Evolutionary conservation across 2,113 vertebrate genomes (phyloP).

Genomic region (Callopanchax toddi): DNA sequence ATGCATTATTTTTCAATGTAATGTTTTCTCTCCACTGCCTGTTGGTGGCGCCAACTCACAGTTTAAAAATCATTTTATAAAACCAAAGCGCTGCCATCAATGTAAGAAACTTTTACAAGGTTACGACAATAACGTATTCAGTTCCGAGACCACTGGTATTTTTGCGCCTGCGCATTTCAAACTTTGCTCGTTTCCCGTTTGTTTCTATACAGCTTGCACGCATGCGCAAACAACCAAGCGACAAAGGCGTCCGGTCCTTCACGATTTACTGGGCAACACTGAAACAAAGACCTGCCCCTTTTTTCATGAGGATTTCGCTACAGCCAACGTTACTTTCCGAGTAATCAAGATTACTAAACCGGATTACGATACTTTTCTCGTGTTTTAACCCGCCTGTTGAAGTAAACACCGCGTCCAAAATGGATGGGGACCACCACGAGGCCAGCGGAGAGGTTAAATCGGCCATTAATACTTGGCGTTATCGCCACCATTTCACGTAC

Average conservation of each 20-base stretch:
- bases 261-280: constrained; percentile 20
- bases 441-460: constrained; percentile 60
- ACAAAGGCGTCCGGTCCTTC: neutral
- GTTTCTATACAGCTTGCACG: neutral
- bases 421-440: constrained; percentile 61
- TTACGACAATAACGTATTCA: fast-evolving
- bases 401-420: constrained; percentile 14
- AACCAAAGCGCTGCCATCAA: constrained; percentile 8
- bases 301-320: constrained; percentile 63
- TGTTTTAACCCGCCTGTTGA: constrained; percentile 24
- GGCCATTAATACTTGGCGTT: constrained; percentile 76
- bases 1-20: too few species aligned
- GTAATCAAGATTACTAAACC: constrained; percentile 79
- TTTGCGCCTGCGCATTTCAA: constrained; percentile 33
- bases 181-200: fast-evolving
- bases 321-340: constrained; percentile 77
- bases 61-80: neutral
- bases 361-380: constrained; percentile 72
- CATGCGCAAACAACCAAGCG: neutral
- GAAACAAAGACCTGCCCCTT: constrained; percentile 74
- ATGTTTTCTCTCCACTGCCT: neutral
- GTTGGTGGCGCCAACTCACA: constrained; percentile 42
- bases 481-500: constrained; percentile 80
- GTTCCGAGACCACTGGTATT: fast-evolving
- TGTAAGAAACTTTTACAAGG: neutral